Conservation (phyloP, 2,888 invertebrate species). For the Sisyra nigra region DNA sequence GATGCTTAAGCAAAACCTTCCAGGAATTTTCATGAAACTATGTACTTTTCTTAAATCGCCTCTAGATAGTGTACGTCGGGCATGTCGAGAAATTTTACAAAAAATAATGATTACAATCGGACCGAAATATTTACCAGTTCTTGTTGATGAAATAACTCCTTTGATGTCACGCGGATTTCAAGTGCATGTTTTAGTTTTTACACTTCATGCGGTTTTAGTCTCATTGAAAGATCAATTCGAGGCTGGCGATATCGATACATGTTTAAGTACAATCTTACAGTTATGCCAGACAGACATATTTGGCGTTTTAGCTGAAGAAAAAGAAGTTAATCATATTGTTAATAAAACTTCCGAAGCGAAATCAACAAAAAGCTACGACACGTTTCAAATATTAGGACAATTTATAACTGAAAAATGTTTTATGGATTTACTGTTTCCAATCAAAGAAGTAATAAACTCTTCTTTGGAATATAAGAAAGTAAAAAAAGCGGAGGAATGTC, state of each 20-base stretch:
- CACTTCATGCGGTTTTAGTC: conserved; percentile 68
- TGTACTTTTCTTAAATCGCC: conserved; percentile 84
- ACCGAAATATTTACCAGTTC: conserved; percentile 55
- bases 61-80: conserved; percentile 67
- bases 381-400: conserved; percentile 64
- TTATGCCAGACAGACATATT: conserved; percentile 80
- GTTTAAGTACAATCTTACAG: conserved; percentile 56
- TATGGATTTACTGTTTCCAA: conserved; percentile 59
- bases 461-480: conserved; percentile 68
- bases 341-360: conserved; percentile 70
- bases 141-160: conserved; percentile 66
- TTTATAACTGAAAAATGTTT: conserved; percentile 63
- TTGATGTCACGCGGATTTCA: conserved; percentile 80
- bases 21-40: conserved; percentile 76
- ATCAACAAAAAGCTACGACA: conserved; percentile 72
- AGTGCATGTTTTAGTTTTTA: conserved; percentile 82
- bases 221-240: conserved; percentile 46
- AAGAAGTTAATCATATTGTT: conserved; percentile 72
- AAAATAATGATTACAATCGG: conserved; percentile 80
- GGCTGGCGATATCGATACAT: conserved; percentile 62
- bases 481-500: conserved; percentile 61
- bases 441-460: conserved; percentile 61
- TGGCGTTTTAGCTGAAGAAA: conserved; percentile 76
- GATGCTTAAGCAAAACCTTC: conserved; percentile 57
- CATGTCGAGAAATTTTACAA: conserved; percentile 80